Evolutionary conservation across 1,140 invertebrate genomes (phyloP), one percentile per base, ranked within the genome.

Genomic region (Phocides pigmalion): DNA sequence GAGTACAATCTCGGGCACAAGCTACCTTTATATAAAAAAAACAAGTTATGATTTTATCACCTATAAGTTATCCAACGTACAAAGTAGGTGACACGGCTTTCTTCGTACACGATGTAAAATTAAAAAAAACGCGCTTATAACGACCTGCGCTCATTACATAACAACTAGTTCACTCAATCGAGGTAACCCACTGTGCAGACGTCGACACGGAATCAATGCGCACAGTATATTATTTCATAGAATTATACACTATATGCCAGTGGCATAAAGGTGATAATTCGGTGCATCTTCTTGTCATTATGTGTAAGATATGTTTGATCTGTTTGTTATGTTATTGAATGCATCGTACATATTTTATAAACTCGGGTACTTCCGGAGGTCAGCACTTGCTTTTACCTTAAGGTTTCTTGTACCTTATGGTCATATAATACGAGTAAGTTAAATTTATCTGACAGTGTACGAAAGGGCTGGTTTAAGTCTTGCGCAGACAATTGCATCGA

Each of bases 81-180:
- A 58, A 58, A 44, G 11, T 58, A 58, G 66, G 25, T 25, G 19
- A 49, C 22, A 51, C 46, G 58, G 64, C 71, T 74, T 74, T 70
- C 71, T 68, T 74, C 20, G 32, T 15, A 46, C 41, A 17, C 25
- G 20, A 28, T 64, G 35, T 53, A 58, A 63, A 62, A 59, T 53
- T 62, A 66, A 51, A 51, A 56, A 71, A 64, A 68, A 65, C 64
- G 37, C 19, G 59, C 63, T 46, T 50, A 59, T 35, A 62, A 62
- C 41, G 17, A 14, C 20, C 20, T 63, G 25, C 25, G 20, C 53
- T 37, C 49, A 63, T 81, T 81, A 74, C 68, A 74, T 72, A 77
- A 76, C 70, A 81, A 74, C 61, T 79, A 61, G 79, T 75, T 72
- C 68, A 72, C 58, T 68, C 64, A 53, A 72, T 68, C 74, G 79